Evolutionary conservation across 1,140 invertebrate species (phyloP), one percentile per base, ranked within the genome.

Genomic region (Drosophila burlai): DNA sequence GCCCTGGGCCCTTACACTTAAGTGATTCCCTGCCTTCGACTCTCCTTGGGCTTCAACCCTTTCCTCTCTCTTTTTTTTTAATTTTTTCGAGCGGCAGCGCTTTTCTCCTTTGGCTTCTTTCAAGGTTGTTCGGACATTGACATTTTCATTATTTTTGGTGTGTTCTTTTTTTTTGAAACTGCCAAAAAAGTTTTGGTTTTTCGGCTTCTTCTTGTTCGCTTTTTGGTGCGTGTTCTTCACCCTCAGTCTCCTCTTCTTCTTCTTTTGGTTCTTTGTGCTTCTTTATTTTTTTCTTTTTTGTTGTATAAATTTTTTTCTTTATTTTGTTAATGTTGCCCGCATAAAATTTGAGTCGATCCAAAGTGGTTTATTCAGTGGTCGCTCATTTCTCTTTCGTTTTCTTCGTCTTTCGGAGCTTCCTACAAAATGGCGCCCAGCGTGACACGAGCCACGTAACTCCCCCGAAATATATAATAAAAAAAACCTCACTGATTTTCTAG

Each of bases 51-150:
- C 34, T 40, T 43, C 62, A 55, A 57, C 55, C 52, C 60, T 50
- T 57, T 57, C 54, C 54, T 40, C 65, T 59, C 61, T 46, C 10
- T 64, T 45, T 76, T 16, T 52, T 75, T 6, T 3, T 11, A 34
- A 57, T 26, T 49, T 49, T 49, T 69, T 81, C 21, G 31, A 45
- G 47, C 29, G 73, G 76, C 79, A 78, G 84, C 77, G 81, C 77
- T 89, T 87, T 87, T 89, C 84, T 87, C 84, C 91, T 92, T 84
- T 92, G 91, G 80, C 78, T 92, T 91, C 91, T 92, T 92, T 92
- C 91, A 92, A 92, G 91, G 91, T 92, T 92, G 91, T 91, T 92
- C 91, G 91, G 86, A 86, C 91, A 92, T 92, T 92, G 91, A 92
- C 91, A 92, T 92, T 92, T 83, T 83, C 83, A 91, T 87, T 92